A percentile compares a stretch with the other conserved stretches of the same genome.
Evolutionary conservation across 2,888 invertebrate genomes (phyloP).

Genomic region (Hirtodrosophila cameraria): DNA sequence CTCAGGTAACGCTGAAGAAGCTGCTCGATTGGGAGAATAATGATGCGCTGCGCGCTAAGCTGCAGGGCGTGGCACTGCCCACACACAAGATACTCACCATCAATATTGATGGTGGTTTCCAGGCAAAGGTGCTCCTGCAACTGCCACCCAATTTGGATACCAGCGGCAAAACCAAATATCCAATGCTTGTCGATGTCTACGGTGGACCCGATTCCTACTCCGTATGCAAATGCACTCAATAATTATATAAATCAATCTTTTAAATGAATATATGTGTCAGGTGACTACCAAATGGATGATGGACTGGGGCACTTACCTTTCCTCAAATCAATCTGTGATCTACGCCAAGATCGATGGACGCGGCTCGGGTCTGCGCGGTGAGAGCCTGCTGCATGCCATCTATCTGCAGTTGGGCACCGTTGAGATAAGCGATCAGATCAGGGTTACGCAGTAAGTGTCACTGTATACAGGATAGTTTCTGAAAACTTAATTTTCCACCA

Average conservation of each 20-base stretch:
- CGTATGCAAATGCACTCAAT: constrained; percentile 85
- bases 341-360: constrained; percentile 95
- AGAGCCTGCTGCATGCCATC: constrained; percentile 91
- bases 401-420: constrained; percentile 94
- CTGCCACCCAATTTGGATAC: constrained; percentile 89
- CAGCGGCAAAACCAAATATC: constrained; percentile 89
- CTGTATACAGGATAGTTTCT: not conserved
- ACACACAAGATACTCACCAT: constrained; percentile 87
- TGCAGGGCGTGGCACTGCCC: constrained; percentile 86
- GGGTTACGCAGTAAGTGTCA: constrained; percentile 87
- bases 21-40: constrained; percentile 89
- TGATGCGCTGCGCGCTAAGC: constrained; percentile 85
- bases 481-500: not conserved
- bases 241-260: not conserved
- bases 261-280: constrained; percentile 33
- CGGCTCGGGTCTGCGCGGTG: constrained; percentile 94
- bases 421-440: constrained; percentile 96
- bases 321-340: constrained; percentile 92
- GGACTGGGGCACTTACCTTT: constrained; percentile 95
- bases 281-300: constrained; percentile 89
- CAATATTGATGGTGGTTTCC: constrained; percentile 87
- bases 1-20: constrained; percentile 73
- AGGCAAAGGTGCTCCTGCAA: constrained; percentile 90
- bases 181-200: constrained; percentile 94
- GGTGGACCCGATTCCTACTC: constrained; percentile 95